These are phyloP conservation scores for Ammospiza maritima DNA, from an alignment of 2,797 vertebrate species.

Conservation along the genomic window DNA sequence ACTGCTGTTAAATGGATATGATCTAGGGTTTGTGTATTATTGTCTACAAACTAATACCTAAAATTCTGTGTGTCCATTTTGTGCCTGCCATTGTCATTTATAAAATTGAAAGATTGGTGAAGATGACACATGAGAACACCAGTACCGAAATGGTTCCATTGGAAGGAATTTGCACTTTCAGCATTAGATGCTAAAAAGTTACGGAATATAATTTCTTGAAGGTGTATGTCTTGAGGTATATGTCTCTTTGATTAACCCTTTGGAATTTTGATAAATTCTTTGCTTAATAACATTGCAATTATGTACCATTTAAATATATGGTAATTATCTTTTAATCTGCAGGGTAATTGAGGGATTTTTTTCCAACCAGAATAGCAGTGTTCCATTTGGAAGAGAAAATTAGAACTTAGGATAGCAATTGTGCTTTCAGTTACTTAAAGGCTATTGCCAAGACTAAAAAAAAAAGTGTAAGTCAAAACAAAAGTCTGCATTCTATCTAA, in stretches of 20 bases:
- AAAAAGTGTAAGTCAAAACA: slow-evolving; percentile 6
- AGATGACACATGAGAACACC: neutral
- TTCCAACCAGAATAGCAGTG: slow-evolving; percentile 31
- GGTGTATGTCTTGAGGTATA: neutral
- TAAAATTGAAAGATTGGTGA: neutral
- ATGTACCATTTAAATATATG: slow-evolving; percentile 39
- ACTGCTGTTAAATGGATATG: neutral
- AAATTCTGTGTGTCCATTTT: neutral
- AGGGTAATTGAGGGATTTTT: slow-evolving; percentile 61
- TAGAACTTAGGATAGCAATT: slow-evolving; percentile 38
- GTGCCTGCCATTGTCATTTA: neutral
- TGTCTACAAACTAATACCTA: neutral
- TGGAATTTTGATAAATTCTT: slow-evolving; percentile 53
- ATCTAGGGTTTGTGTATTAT: neutral
- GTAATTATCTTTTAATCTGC: slow-evolving; percentile 68
- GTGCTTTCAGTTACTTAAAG: slow-evolving; percentile 16
- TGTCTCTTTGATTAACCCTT: slow-evolving; percentile 10
- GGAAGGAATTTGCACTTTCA: slow-evolving; percentile 11
- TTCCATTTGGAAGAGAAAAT: slow-evolving; percentile 50
- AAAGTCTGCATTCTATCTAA: neutral
- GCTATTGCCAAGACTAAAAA: neutral
- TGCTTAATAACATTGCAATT: slow-evolving; percentile 66
- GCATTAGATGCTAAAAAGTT: neutral
- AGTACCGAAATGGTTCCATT: neutral
- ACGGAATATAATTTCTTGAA: neutral